A percentile compares a stretch with the other conserved stretches of the same genome.
Evolutionary conservation across 2,888 invertebrate species (phyloP).

Genomic region (Ormyrus pomaceus): DNA sequence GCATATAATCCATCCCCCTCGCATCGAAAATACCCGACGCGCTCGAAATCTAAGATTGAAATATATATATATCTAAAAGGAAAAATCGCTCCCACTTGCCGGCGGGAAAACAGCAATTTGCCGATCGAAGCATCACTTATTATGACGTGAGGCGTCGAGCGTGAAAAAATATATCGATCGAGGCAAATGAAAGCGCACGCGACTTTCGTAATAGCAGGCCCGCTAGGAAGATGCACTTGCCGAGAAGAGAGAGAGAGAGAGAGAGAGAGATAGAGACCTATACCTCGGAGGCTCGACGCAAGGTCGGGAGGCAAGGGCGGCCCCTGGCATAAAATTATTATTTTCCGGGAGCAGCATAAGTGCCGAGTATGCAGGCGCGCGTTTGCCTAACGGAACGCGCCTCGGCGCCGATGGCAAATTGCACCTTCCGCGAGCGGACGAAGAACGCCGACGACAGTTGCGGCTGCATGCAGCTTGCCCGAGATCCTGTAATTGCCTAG

Average conservation of each 20-base stretch:
- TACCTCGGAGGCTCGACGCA: constrained; percentile 47
- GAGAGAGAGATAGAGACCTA: constrained; percentile 21
- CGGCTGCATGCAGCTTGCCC: not conserved
- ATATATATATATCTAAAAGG: too few relatives aligned
- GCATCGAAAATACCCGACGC: not conserved
- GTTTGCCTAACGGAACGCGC: constrained; percentile 11
- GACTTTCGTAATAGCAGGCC: too few relatives aligned
- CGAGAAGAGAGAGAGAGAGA: too few relatives aligned
- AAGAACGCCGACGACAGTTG: not conserved
- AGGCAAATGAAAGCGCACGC: not conserved
- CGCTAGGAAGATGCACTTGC: too few relatives aligned
- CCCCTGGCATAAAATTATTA: constrained; percentile 33
- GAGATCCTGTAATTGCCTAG: constrained; percentile 48
- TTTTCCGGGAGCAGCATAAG: constrained; percentile 50
- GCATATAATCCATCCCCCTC: constrained; percentile 10
- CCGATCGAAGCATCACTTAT: too few relatives aligned
- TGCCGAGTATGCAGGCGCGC: not conserved
- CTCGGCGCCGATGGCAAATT: constrained; percentile 26
- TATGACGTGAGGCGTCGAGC: too few relatives aligned
- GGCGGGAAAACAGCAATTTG: too few relatives aligned
- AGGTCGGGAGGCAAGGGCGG: constrained; percentile 37
- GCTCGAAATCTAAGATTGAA: too few relatives aligned
- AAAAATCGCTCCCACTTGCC: too few relatives aligned
- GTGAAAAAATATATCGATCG: not conserved
- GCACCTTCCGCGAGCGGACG: constrained; percentile 43